Evolutionary conservation across 1,140 invertebrate genomes (phyloP), one percentile per base, ranked within the genome.

Genomic region (Cecropterus lyciades): DNA sequence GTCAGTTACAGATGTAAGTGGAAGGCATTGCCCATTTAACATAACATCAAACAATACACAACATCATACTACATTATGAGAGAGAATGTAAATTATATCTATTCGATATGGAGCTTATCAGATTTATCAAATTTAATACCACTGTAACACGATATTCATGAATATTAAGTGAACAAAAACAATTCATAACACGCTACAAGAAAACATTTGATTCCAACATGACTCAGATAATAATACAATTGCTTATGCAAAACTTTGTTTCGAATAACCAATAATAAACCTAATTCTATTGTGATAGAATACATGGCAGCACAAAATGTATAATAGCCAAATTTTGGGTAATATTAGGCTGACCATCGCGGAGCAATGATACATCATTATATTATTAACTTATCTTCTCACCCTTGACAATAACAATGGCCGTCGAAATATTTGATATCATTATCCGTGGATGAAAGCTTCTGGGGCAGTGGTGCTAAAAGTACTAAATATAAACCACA

Each of bases 311-410:
- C 20, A 46, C n/a, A 49, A 67, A 66, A 67, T 73, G 72, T 77
- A 60, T 72, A 77, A 77, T 77, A 72, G 70, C 45, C 69, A 82
- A 78, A 53, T 72, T 65, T 73, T 73, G 65, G 66, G 79, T 73
- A 81, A 85, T 77, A 79, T 74, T 73, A 79, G 67, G 74, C 81
- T 73, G 77, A 68, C 57, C 67, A 77, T 80, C 74, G 75, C 74
- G 73, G 72, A 71, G 74, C 73, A 84, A 85, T 85, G 88, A 89
- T 90, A 84, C 76, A 78, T 90, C 87, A 92, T 92, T 90, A 92
- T 83, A 88, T 84, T 89, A 92, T 92, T 92, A 92, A 88, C 80
- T 85, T 87, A 90, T 82, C 87, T 88, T 87, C 87, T 89, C 89
- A 91, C 85, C 89, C 87, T 88, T 91, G 89, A 91, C 89, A 85